Evolutionary conservation across 2,888 invertebrate genomes (phyloP).

Genomic region (Cremastinae sp.): DNA sequence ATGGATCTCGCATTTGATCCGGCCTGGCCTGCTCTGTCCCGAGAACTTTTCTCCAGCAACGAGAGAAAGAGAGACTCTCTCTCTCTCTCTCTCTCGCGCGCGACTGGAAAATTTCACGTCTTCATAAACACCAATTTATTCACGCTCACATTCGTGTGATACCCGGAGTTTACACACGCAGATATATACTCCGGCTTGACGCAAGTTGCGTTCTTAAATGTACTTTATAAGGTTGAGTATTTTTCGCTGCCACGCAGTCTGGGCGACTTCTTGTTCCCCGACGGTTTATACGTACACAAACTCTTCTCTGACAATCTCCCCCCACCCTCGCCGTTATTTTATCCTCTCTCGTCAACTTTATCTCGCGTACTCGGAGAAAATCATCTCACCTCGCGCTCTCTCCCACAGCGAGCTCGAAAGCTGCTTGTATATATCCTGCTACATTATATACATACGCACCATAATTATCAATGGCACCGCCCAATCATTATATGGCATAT

Average conservation of each 20-base stretch:
- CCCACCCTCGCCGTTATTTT: too few relatives aligned
- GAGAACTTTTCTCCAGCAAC: conserved; percentile 7
- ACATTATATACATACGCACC: conserved; percentile 10
- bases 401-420: too few relatives aligned
- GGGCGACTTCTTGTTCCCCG: conserved; percentile 56
- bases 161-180: too few relatives aligned
- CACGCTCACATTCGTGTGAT: conserved; percentile 13
- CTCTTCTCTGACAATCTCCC: too few relatives aligned
- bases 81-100: conserved; percentile 42
- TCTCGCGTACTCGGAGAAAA: conserved; percentile 44
- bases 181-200: conserved; percentile 1
- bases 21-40: conserved; percentile 28
- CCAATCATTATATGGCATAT: conserved; percentile 52
- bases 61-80: conserved; percentile 11
- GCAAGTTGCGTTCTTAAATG: conserved; percentile 1
- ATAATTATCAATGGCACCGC: conserved; percentile 53
- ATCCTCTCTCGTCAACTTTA: conserved; percentile 5
- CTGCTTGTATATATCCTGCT: conserved; percentile 1
- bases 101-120: conserved; percentile 45
- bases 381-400: conserved; percentile 50
- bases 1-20: conserved; percentile 16
- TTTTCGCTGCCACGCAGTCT: conserved; percentile 63
- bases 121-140: conserved; percentile 21
- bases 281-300: conserved; percentile 27
- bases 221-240: conserved; percentile 35